A percentile compares a stretch with the other conserved stretches of the same genome.
These are phyloP conservation scores for Xanthia togata DNA, from an alignment of 2,888 invertebrate species.

Conservation along the genomic window DNA sequence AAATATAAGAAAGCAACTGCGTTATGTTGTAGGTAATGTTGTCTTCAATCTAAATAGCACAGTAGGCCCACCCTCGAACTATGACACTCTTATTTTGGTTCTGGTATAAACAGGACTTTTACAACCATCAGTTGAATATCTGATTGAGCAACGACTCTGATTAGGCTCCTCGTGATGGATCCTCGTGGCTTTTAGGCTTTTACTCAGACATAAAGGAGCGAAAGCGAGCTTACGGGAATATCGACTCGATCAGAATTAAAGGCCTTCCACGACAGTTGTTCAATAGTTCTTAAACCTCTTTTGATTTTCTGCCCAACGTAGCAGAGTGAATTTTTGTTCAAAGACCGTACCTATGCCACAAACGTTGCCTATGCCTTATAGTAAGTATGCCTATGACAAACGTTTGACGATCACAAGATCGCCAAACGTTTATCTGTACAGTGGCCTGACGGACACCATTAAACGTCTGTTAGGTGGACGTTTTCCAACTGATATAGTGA, in stretches of 20 bases:
- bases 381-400: no score
- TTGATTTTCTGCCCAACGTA: neutral
- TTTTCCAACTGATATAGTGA: neutral
- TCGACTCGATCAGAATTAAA: neutral
- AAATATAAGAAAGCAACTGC: conserved; percentile 65
- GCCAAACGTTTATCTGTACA: neutral
- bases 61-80: conserved; percentile 28
- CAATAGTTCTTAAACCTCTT: neutral
- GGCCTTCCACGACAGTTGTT: neutral
- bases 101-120: neutral
- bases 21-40: conserved; percentile 48
- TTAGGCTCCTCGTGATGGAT: neutral
- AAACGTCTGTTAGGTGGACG: neutral
- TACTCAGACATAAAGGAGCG: neutral
- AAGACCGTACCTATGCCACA: neutral
- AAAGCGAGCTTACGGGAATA: neutral
- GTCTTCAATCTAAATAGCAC: conserved; percentile 30
- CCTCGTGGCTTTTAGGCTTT: neutral
- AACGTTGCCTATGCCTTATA: no score
- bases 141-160: neutral
- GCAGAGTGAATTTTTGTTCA: neutral
- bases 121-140: neutral
- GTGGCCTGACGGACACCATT: neutral
- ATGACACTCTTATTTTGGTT: neutral
- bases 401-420: no score